Evolutionary conservation across 2,888 invertebrate genomes (phyloP).

Genomic region (Tubulanus polymorphus): DNA sequence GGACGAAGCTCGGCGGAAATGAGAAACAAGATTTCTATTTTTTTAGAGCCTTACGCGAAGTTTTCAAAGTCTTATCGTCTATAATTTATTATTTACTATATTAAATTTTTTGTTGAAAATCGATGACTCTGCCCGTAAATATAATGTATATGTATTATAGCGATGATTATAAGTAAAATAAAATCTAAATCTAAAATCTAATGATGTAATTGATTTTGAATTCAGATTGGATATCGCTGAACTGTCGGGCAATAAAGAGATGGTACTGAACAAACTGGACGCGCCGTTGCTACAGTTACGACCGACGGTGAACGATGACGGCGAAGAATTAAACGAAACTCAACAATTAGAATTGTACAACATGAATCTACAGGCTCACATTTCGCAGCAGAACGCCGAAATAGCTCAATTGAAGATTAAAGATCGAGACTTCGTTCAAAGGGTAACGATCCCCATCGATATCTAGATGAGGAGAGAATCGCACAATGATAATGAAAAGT

Average conservation of each 20-base stretch:
- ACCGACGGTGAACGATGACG: conserved; percentile 11
- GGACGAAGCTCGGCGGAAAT: no score
- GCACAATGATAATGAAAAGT: no score
- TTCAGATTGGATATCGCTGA: conserved; percentile 39
- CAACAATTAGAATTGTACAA: conserved; percentile 39
- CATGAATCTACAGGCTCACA: conserved; percentile 40
- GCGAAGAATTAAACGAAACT: conserved; percentile 20
- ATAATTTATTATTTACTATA: neutral
- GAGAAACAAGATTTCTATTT: no score
- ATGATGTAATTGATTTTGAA: neutral
- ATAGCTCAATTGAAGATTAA: conserved; percentile 30
- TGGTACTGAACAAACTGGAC: conserved; percentile 24
- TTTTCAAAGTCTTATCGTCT: no score
- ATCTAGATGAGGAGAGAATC: no score
- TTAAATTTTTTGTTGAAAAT: no score
- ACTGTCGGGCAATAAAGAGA: conserved; percentile 28
- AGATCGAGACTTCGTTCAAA: conserved; percentile 29
- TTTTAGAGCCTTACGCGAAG: no score
- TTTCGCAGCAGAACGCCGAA: conserved; percentile 36
- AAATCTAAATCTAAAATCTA: neutral
- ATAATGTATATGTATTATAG: no score
- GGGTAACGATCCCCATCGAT: no score
- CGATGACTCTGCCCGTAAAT: no score
- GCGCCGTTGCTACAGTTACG: conserved; percentile 24
- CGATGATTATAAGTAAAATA: no score